Percentiles rank a stretch among this genome's conserved stretches.
These are phyloP conservation scores for Leptinotarsa peninsularis DNA, from an alignment of 2,888 invertebrate genomes.

Conservation along the genomic window DNA sequence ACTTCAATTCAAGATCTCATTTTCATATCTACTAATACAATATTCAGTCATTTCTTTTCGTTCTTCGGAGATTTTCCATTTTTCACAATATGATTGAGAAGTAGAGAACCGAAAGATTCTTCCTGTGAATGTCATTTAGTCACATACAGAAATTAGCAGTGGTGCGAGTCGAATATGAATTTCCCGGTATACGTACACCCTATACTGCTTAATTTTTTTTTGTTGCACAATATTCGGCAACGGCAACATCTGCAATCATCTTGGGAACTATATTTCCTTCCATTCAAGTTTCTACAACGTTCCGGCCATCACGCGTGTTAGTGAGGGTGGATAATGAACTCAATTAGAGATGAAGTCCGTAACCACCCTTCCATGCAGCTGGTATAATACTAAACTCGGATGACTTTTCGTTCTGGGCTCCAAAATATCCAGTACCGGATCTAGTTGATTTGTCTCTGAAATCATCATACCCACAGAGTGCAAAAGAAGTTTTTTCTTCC, in stretches of 20 bases:
- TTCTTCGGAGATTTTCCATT: too few species aligned
- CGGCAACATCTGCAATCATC: constrained; percentile 6
- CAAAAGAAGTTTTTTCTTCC: too few species aligned
- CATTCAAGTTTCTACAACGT: constrained; percentile 10
- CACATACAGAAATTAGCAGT: too few species aligned
- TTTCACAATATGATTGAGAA: too few species aligned
- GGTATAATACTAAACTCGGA: constrained; percentile 5
- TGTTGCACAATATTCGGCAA: background rate
- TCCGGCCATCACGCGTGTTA: constrained; percentile 7
- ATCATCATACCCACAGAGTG: background rate
- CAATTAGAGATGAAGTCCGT: constrained; percentile 11
- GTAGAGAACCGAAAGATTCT: too few species aligned
- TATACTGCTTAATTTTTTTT: background rate
- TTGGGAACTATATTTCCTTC: constrained; percentile 8
- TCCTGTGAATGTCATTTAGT: too few species aligned
- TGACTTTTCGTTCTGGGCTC: background rate
- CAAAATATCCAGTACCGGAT: background rate
- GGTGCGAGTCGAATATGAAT: background rate
- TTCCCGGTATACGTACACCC: background rate
- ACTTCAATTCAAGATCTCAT: too few species aligned
- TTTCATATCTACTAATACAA: too few species aligned
- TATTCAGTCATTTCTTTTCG: too few species aligned
- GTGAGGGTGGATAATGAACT: constrained; percentile 11
- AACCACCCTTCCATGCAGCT: constrained; percentile 13
- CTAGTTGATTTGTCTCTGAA: background rate